Base-by-base conservation (phyloP, 2,797 vertebrate genomes). In the Poecilia picta region DNA sequence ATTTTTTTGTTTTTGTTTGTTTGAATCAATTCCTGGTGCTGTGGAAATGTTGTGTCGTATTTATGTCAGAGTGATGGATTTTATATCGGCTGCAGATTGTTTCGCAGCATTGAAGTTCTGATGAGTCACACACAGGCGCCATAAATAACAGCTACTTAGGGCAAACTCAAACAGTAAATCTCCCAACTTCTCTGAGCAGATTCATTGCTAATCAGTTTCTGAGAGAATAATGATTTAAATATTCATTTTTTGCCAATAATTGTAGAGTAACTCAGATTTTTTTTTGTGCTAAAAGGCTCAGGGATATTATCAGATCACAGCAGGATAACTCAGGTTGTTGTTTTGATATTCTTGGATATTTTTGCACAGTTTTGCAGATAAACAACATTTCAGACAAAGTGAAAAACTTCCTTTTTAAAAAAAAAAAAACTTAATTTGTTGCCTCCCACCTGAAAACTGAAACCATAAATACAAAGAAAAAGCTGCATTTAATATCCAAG, bases 41-140 rank as follows among this genome's bases (percentile, higher is more conserved):
- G 83, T 45, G 85, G 75, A 83, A 84, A 84, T 0, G 36, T 64
- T 84, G 53, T 0, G 41, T 75, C 80, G 88, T 85, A 85, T 92
- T 86, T 88, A 80, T 87, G 59, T 86, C 81, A 77, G 2, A 7
- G 51, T 28, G 73, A 64, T 73, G 62, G 49, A 75, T 87, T 85
- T 85, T 77, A 49, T 81, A 79, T 82, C 57, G 72, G 62, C 51
- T 15, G 28, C 1, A 41, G 75, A 74, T 75, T 82, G 74, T 81
- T 82, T 75, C 36, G 53, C 70, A 36, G 74, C 74, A 46, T 73
- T 75, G 53, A 73, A 77, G 71, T 83, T 75, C 68, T 81, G 70
- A 82, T 80, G 80, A 86, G 82, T 85, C 84, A 79, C 55, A 51
- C 6, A 25, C 47, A n/a, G 18, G 36, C n/a, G 78, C 25, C 39